Base-by-base conservation (phyloP, 2,888 invertebrate species). In the Acanthosepion esculentum region DNA sequence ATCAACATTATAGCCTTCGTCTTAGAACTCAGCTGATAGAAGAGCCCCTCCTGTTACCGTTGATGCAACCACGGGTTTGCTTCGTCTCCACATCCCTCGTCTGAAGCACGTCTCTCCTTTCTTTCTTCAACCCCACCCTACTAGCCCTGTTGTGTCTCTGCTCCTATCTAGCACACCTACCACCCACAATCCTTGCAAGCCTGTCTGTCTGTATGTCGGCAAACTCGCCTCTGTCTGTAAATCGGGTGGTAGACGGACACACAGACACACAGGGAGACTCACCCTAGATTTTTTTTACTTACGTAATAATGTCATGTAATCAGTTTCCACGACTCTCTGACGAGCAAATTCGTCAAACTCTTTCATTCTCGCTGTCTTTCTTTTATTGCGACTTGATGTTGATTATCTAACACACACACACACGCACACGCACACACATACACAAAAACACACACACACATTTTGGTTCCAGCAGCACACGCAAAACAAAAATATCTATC, bases 271-370 rank as follows among this genome's bases (percentile, higher is more conserved):
- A 12, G 78, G n/a, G 78, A 78, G 6, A 15, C n/a, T n/a, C n/a
- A 78, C 78, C n/a, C 78, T n/a, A 78, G 78, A 12, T 78, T 78
- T 41, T 41, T 41, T 78, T 33, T 78, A 78, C 78, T 78, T 78
- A 78, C 78, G 78, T 78, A 78, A 78, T 78, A 78, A 78, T 78
- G 78, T 78, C 78, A n/a, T 78, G 78, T 78, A 78, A 78, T 78
- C 78, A 78, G 15, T 78, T 78, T 78, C 78, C n/a, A 33, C 78
- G 78, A 78, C 78, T 78, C 78, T 78, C 78, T 12, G 78, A 78
- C 78, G n/a, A 78, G 78, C 33, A 33, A 78, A 78, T n/a, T n/a
- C 78, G n/a, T 23, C 78, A 78, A 78, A 78, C 78, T n/a, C 78
- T 78, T n/a, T 78, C 78, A 33, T 18, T 78, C 78, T 78, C 78